Percentiles rank a stretch among this genome's conserved stretches.
phyloP scores from a whole-genome alignment of 2,113 vertebrate species.

The Clinocottus analis region DNA sequence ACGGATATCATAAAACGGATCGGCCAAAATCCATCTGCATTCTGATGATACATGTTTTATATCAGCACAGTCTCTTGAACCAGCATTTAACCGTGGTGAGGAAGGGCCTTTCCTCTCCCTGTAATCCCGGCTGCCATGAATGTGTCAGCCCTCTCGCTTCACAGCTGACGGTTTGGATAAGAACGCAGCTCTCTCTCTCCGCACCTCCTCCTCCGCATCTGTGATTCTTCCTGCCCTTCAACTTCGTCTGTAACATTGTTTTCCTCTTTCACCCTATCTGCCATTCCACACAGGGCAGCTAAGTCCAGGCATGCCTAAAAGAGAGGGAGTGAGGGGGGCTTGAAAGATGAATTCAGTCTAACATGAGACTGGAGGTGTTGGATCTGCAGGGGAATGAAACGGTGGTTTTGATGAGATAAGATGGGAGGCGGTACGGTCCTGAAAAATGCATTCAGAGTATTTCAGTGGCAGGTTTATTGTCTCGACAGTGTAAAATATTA shows the following conservation, averaged over 20 bases:
- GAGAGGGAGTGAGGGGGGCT: constrained; percentile 19
- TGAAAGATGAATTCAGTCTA: constrained; percentile 33
- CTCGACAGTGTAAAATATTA: not conserved
- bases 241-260: constrained; percentile 19
- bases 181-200: constrained; percentile 15
- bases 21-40: not conserved
- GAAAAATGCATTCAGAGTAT: constrained; percentile 6
- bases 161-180: constrained; percentile 49
- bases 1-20: not conserved
- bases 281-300: constrained; percentile 41
- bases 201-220: constrained; percentile 11
- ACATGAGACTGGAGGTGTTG: constrained; percentile 11
- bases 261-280: constrained; percentile 48
- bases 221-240: not conserved
- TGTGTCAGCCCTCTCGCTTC: constrained; percentile 16
- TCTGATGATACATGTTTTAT: not conserved
- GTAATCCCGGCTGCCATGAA: constrained; percentile 1
- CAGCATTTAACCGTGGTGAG: not conserved
- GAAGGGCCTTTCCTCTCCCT: constrained; percentile 2
- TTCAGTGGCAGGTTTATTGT: not conserved
- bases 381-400: not conserved
- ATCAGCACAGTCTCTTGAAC: not conserved
- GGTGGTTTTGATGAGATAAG: constrained; percentile 14
- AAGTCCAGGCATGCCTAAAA: constrained; percentile 60
- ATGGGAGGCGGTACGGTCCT: not conserved